These are phyloP conservation scores for Bombyx mandarina DNA, from an alignment of 1,140 invertebrate species.

Conservation along the genomic window DNA sequence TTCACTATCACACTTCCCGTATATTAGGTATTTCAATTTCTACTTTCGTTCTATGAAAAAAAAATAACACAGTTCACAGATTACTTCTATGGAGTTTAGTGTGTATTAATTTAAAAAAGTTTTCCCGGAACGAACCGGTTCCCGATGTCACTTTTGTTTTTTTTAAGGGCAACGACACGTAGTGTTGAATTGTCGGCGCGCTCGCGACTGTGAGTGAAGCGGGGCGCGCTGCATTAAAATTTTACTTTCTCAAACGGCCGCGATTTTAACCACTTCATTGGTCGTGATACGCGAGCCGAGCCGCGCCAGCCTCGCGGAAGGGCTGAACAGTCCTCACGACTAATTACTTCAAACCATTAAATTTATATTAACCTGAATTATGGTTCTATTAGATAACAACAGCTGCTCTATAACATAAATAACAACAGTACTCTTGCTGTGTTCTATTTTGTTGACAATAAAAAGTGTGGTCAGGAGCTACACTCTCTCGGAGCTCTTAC, in stretches of 20 bases:
- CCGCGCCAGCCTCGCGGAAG: too few species aligned
- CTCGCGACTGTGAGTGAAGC: constrained; percentile 20
- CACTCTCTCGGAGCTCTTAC: too few species aligned
- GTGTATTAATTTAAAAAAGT: constrained; percentile 16
- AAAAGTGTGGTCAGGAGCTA: too few species aligned
- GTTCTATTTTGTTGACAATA: too few species aligned
- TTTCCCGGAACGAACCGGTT: constrained; percentile 22
- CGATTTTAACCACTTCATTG: constrained; percentile 19
- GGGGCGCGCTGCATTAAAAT: constrained; percentile 20
- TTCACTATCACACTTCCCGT: constrained; percentile 9
- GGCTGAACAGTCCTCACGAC: too few species aligned
- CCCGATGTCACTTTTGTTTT: background rate
- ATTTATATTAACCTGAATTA: too few species aligned
- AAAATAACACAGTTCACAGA: constrained; percentile 18
- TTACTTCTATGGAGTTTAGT: constrained; percentile 38
- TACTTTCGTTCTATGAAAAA: constrained; percentile 8
- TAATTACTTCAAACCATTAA: too few species aligned
- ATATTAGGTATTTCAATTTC: constrained; percentile 8
- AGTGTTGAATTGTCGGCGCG: constrained; percentile 14
- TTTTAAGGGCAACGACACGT: background rate
- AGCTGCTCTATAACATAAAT: too few species aligned
- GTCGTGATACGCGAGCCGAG: background rate
- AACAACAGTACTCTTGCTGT: too few species aligned
- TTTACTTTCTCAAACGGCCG: constrained; percentile 39
- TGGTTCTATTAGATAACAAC: too few species aligned